phyloP scores from a whole-genome alignment of 2,888 invertebrate species.

The Leptura quadrifasciata region DNA sequence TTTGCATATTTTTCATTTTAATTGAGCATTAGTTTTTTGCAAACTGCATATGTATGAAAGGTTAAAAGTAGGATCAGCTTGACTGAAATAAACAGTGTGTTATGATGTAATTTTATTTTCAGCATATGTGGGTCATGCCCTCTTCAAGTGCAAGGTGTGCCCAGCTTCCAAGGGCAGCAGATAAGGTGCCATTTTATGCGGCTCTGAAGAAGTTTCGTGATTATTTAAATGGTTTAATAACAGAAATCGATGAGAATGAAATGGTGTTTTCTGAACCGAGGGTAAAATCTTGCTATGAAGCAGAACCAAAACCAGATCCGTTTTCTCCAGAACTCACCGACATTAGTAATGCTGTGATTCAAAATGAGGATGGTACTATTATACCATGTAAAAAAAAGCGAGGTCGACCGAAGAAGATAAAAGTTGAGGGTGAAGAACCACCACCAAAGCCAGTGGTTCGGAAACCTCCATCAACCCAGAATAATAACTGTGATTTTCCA shows the following conservation, averaged over 20 bases:
- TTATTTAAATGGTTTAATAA: conserved; percentile 90
- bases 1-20: no score
- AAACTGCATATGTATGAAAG: no score
- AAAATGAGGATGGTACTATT: conserved; percentile 79
- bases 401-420: conserved; percentile 92
- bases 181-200: conserved; percentile 98
- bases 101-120: conserved; percentile 66
- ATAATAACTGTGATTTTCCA: conserved; percentile 78
- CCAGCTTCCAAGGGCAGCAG: conserved; percentile 96
- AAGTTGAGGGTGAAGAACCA: conserved; percentile 81
- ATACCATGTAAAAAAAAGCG: conserved; percentile 90
- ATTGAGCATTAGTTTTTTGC: no score
- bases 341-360: conserved; percentile 74
- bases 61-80: not conserved
- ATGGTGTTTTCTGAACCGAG: conserved; percentile 88
- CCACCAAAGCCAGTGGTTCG: conserved; percentile 75
- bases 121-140: conserved; percentile 99
- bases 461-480: conserved; percentile 71
- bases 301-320: conserved; percentile 74
- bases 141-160: conserved; percentile 98
- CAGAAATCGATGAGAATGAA: conserved; percentile 90
- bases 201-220: conserved; percentile 97
- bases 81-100: not conserved
- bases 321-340: conserved; percentile 73
- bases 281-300: conserved; percentile 79